phyloP scores from a whole-genome alignment of 1,140 invertebrate species.

The Drosophila insularis region DNA sequence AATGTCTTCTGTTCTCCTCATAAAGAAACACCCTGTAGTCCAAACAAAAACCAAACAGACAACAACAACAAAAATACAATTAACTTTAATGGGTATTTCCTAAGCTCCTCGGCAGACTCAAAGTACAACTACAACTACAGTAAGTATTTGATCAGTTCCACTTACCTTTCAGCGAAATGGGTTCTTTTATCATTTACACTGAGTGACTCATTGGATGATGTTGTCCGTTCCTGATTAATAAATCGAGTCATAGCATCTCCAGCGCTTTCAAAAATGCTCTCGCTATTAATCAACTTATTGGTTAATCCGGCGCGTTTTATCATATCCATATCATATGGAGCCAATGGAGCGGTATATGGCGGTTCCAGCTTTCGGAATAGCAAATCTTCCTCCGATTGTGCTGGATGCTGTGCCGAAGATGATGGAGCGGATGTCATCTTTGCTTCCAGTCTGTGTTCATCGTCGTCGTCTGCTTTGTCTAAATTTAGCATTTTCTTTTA shows the following conservation, averaged over 20 bases:
- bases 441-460: background rate
- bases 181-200: slow-evolving; percentile 50
- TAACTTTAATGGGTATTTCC: slow-evolving; percentile 61
- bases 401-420: slow-evolving; percentile 7
- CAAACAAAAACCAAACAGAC: slow-evolving; percentile 18
- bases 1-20: too few relatives aligned
- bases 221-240: slow-evolving; percentile 43
- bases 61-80: slow-evolving; percentile 43
- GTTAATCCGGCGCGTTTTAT: slow-evolving; percentile 42
- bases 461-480: slow-evolving; percentile 31
- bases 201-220: slow-evolving; percentile 52
- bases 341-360: slow-evolving; percentile 59
- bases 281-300: slow-evolving; percentile 29
- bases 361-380: slow-evolving; percentile 25
- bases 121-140: background rate
- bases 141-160: slow-evolving; percentile 14
- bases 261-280: slow-evolving; percentile 44
- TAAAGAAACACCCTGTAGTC: slow-evolving; percentile 41
- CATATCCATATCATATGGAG: slow-evolving; percentile 64
- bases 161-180: slow-evolving; percentile 55
- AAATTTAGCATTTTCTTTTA: slow-evolving; percentile 71
- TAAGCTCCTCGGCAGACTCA: background rate
- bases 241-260: slow-evolving; percentile 32
- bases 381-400: slow-evolving; percentile 33
- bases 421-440: slow-evolving; percentile 1